Conservation (phyloP, 2,113 vertebrate species). For the Ondatra zibethicus region DNA sequence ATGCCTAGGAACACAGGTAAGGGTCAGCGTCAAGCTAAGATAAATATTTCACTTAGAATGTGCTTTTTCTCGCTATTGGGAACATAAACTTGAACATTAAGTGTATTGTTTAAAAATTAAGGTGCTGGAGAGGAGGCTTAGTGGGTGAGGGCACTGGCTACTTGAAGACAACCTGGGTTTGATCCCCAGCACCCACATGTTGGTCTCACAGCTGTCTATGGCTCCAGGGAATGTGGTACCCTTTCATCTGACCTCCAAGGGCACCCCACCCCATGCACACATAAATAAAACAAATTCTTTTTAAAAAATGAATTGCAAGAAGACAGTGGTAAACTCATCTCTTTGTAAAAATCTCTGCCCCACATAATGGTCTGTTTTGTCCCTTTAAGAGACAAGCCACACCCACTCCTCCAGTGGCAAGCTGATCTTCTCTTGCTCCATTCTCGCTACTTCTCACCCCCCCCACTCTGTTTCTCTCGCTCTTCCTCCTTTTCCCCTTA, state of each 20-base stretch:
- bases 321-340: not conserved
- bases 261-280: not conserved
- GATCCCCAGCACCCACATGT: too few relatives aligned
- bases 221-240: not conserved
- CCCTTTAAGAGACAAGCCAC: too few relatives aligned
- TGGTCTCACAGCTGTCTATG: not conserved
- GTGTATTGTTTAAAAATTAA: not conserved
- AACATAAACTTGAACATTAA: not conserved
- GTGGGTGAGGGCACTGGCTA: not conserved
- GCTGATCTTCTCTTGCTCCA: too few relatives aligned
- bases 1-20: slow-evolving; percentile 63
- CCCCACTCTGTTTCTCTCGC: too few relatives aligned
- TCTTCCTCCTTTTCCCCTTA: too few relatives aligned
- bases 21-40: slow-evolving; percentile 5
- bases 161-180: not conserved
- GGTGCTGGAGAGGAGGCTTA: not conserved
- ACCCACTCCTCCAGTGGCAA: too few relatives aligned
- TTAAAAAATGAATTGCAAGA: slow-evolving; percentile 12
- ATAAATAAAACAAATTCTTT: not conserved
- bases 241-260: not conserved
- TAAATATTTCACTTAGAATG: slow-evolving; percentile 30
- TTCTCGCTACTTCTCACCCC: too few relatives aligned
- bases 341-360: slow-evolving; percentile 20
- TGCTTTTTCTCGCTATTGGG: slow-evolving; percentile 1
- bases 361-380: too few relatives aligned